A percentile compares a stretch with the other conserved stretches of the same genome.
Conservation (phyloP, 2,113 vertebrate genomes). For the Centropus unirufus region DNA sequence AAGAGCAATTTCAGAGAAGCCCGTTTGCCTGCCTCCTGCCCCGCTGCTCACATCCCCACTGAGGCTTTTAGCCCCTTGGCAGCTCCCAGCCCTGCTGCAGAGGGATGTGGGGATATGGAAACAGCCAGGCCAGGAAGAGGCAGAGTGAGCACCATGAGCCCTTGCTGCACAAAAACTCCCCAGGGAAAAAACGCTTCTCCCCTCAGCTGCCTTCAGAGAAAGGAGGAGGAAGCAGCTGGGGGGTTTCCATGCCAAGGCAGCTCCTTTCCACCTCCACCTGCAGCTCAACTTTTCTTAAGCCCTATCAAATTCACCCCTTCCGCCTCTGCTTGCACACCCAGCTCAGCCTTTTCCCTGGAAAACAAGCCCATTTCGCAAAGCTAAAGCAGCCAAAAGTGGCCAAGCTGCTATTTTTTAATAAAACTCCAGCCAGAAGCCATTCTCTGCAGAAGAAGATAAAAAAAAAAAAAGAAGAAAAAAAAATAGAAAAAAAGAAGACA, state of each 20-base stretch:
- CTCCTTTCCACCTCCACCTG: neutral
- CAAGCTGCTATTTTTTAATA: neutral
- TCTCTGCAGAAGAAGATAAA: accelerated
- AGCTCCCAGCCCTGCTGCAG: accelerated
- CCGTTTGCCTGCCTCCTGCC: neutral
- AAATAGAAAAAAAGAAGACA: no score
- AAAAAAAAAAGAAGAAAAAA: no score
- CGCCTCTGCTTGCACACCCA: accelerated
- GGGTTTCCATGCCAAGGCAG: accelerated
- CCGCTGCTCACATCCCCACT: accelerated
- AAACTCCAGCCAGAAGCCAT: accelerated
- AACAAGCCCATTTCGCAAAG: neutral
- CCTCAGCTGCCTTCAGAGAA: accelerated
- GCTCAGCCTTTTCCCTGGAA: accelerated
- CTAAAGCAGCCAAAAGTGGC: neutral
- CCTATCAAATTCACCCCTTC: accelerated
- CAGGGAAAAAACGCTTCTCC: accelerated
- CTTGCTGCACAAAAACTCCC: neutral
- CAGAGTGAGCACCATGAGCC: accelerated
- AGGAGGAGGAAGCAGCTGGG: accelerated
- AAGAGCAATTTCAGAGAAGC: accelerated
- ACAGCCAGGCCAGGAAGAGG: accelerated
- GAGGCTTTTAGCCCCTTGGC: neutral
- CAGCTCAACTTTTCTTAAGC: neutral
- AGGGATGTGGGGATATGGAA: neutral